Evolutionary conservation across 2,797 vertebrate genomes (phyloP), one percentile per base, ranked within the genome.

Genomic region (Malacoraja senta): DNA sequence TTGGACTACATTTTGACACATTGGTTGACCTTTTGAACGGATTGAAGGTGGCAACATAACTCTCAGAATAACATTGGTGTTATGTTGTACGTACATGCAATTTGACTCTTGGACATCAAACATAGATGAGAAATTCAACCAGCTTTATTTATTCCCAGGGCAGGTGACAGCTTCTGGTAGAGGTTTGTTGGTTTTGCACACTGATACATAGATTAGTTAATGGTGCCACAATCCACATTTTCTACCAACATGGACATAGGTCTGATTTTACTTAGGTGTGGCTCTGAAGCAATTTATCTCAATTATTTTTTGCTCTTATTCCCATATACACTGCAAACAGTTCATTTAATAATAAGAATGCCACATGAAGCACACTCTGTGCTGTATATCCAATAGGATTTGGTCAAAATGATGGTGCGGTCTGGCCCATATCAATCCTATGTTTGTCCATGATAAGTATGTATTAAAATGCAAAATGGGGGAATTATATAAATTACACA

Each of bases 401-500:
- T 35, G 65, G 19, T 68, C 32, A 88, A 21, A 68, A 88, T 88
- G 84, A 88, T 35, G 35, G 29, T 63, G 21, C 19, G 61, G 17
- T 21, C 83, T 63, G 32, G 61, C 61, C 65, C 65, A 68, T 32
- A 88, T 88, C n/a, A 88, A 68, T 68, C 29, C 32, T 68, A 26
- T 12, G 8, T 65, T n/a, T 63, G 83, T 19, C 84, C 63, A 32
- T 3, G 63, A 88, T 88, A 88, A 88, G 15, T 24, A 32, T 68
- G 84, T 32, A 35, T 88, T 68, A 32, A 68, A 26, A 8, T 19
- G 35, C 13, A 19, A 68, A 68, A 63, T 35, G 8, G 61, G 44
- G 35, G n/a, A 68, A 88, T n/a, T 32, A 88, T 88, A 88, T 88
- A 63, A 88, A 88, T 88, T 68, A 68, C 84, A 88, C 68, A 88